These are phyloP conservation scores for Crypturellus undulatus DNA, from an alignment of 2,113 vertebrate species.

Conservation along the genomic window DNA sequence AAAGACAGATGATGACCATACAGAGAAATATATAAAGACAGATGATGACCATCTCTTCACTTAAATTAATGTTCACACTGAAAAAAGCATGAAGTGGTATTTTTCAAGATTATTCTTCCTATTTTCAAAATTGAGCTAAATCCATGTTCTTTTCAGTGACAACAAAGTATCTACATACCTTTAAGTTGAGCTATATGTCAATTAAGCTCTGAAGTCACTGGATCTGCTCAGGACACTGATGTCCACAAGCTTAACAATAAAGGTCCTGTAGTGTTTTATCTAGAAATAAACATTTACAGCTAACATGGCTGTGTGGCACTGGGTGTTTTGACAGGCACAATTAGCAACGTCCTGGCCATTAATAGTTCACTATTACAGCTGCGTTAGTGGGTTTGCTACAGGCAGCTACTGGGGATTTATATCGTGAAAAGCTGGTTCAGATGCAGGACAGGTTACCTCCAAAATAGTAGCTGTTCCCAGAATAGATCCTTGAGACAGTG, in stretches of 20 bases:
- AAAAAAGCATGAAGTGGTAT: not conserved
- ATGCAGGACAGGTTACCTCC: slow-evolving; percentile 81
- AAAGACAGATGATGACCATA: not conserved
- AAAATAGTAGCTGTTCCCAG: slow-evolving; percentile 87
- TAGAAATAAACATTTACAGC: not conserved
- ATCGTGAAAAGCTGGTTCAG: not conserved
- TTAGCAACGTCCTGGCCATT: not conserved
- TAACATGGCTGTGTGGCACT: not conserved
- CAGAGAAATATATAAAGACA: not conserved
- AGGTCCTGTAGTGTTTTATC: not conserved
- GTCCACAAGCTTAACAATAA: not conserved
- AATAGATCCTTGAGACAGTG: slow-evolving; percentile 79
- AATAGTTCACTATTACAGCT: not conserved
- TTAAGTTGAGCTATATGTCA: not conserved
- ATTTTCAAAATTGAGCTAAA: not conserved
- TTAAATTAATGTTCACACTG: not conserved
- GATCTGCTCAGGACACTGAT: not conserved
- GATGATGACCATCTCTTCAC: not conserved
- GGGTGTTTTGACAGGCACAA: not conserved
- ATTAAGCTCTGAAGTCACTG: not conserved
- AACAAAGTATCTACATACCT: not conserved
- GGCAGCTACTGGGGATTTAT: not conserved
- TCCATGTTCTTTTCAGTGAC: not conserved
- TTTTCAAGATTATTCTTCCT: not conserved
- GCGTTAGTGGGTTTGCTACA: too few relatives aligned